phyloP scores from a whole-genome alignment of 2,797 vertebrate species.

The Anas flavirostris region DNA sequence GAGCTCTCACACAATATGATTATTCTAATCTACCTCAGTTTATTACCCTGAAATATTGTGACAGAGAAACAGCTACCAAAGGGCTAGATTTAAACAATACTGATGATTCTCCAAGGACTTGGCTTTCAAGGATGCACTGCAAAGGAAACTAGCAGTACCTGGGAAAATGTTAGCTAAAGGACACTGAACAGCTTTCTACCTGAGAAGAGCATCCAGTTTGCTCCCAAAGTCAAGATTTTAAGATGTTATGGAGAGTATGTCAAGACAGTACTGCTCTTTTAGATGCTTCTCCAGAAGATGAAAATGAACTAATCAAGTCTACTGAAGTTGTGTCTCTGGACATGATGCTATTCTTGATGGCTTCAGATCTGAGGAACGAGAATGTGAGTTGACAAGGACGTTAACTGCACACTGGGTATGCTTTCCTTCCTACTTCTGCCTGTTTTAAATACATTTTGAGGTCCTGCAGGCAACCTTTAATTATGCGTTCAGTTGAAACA shows the following conservation, averaged over 20 bases:
- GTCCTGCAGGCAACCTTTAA: not conserved
- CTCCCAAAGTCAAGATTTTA: not conserved
- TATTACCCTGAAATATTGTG: not conserved
- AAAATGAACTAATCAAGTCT: not conserved
- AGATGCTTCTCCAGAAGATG: not conserved
- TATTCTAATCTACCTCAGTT: not conserved
- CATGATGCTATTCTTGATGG: not conserved
- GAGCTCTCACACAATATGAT: not conserved
- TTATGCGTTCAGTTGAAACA: not conserved
- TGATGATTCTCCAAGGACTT: not conserved
- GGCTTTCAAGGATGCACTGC: not conserved
- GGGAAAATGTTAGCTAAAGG: not conserved
- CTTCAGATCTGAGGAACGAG: not conserved
- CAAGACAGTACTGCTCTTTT: not conserved
- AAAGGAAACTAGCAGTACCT: not conserved
- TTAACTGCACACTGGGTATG: not conserved
- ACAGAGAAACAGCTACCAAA: not conserved
- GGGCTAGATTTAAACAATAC: not conserved
- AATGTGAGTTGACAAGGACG: not conserved
- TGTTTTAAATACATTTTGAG: not conserved
- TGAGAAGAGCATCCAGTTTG: not conserved
- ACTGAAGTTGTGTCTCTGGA: not conserved
- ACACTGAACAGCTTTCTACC: not conserved
- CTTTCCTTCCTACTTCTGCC: rapidly evolving
- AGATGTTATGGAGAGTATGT: not conserved